Percentiles rank a stretch among this genome's conserved stretches.
Conservation (phyloP, 2,797 vertebrate genomes). For the Arnoldichthys spilopterus region DNA sequence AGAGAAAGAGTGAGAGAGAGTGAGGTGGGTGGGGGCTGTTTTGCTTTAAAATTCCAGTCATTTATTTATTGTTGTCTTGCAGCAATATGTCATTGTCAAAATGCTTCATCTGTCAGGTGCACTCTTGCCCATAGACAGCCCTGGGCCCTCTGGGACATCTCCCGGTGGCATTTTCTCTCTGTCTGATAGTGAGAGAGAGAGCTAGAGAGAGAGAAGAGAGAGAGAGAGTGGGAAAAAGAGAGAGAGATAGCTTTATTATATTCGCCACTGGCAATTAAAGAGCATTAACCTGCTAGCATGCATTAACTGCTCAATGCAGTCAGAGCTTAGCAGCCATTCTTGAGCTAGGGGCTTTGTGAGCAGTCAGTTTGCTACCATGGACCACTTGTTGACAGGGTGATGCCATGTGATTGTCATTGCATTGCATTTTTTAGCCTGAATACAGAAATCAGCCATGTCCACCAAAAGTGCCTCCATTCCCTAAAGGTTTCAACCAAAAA, state of each 20-base stretch:
- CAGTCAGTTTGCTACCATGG: constrained; percentile 63
- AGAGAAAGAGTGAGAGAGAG: background rate
- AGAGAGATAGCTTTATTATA: constrained; percentile 76
- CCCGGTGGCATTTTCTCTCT: constrained; percentile 60
- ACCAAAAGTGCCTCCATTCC: constrained; percentile 34
- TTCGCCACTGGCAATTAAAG: constrained; percentile 76
- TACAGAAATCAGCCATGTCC: constrained; percentile 70
- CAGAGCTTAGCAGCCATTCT: constrained; percentile 57
- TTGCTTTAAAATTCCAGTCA: constrained; percentile 74
- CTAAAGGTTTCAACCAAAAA: constrained; percentile 63
- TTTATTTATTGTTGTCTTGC: constrained; percentile 73
- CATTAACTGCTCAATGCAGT: constrained; percentile 56
- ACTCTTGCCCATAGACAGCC: constrained; percentile 77
- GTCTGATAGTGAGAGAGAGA: constrained; percentile 14
- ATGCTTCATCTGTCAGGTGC: constrained; percentile 78
- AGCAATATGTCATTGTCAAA: constrained; percentile 81
- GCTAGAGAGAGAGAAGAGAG: constrained; percentile 5
- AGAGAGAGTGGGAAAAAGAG: constrained; percentile 13
- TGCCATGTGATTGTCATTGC: constrained; percentile 57
- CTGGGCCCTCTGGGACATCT: constrained; percentile 76
- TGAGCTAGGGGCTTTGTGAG: constrained; percentile 54
- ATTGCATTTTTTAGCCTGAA: constrained; percentile 53
- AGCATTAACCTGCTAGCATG: constrained; percentile 77
- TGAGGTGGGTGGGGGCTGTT: constrained; percentile 54
- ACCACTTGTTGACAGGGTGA: constrained; percentile 62